Percentiles rank a stretch among this genome's conserved stretches.
These are phyloP conservation scores for Colossoma macropomum DNA, from an alignment of 2,113 vertebrate genomes.

Conservation along the genomic window DNA sequence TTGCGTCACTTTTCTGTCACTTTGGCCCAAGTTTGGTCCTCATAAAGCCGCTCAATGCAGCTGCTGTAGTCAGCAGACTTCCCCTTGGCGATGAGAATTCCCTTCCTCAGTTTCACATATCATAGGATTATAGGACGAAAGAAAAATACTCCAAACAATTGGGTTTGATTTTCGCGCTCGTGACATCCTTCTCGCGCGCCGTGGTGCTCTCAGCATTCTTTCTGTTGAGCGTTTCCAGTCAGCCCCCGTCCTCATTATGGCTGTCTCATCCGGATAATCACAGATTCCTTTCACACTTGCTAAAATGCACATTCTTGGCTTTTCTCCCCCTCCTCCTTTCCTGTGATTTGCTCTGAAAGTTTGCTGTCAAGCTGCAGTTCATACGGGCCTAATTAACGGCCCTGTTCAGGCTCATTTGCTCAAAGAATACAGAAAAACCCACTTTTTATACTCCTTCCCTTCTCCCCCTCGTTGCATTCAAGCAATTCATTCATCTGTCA, in stretches of 20 bases:
- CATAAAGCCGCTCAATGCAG: not conserved
- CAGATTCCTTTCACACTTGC: slow-evolving; percentile 67
- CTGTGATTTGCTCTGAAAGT: slow-evolving; percentile 74
- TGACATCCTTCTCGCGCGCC: slow-evolving; percentile 40
- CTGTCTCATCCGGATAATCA: slow-evolving; percentile 75
- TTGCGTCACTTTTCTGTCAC: not conserved
- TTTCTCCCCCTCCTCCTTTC: slow-evolving; percentile 47
- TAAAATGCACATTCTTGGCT: slow-evolving; percentile 52
- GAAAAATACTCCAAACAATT: slow-evolving; percentile 59
- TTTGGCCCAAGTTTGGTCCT: not conserved
- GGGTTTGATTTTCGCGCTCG: slow-evolving; percentile 67
- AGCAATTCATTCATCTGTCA: slow-evolving; percentile 85
- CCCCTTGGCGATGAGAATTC: not conserved
- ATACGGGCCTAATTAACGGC: slow-evolving; percentile 81
- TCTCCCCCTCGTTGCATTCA: slow-evolving; percentile 70
- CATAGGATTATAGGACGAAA: slow-evolving; percentile 11
- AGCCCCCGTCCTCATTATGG: slow-evolving; percentile 69
- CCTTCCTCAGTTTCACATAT: slow-evolving; percentile 19
- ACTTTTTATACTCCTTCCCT: slow-evolving; percentile 58
- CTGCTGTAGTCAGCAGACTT: slow-evolving; percentile 11
- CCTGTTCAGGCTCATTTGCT: slow-evolving; percentile 84
- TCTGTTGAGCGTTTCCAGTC: slow-evolving; percentile 63
- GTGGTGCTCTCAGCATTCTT: slow-evolving; percentile 62
- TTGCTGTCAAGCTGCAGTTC: slow-evolving; percentile 79
- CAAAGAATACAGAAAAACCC: slow-evolving; percentile 79